These are phyloP conservation scores for Homarus gammarus DNA, from an alignment of 2,888 invertebrate genomes.

Conservation along the genomic window DNA sequence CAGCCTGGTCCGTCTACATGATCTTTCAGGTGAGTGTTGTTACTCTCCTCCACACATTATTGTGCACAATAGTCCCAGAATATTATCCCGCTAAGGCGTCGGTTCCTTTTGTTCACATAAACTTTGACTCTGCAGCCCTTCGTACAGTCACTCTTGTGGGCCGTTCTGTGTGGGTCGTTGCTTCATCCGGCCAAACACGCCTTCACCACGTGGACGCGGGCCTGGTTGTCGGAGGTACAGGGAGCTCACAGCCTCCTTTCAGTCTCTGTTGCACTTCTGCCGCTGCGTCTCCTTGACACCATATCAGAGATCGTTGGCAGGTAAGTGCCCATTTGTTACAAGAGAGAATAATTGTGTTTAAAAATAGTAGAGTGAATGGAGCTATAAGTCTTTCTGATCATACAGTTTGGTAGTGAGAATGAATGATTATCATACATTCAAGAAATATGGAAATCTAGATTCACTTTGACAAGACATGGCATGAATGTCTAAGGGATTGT, in stretches of 20 bases:
- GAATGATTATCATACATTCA: too few relatives aligned
- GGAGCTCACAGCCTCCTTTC: constrained; percentile 80
- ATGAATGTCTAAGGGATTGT: too few relatives aligned
- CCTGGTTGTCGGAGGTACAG: constrained; percentile 84
- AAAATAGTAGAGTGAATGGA: too few relatives aligned
- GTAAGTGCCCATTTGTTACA: constrained; percentile 28
- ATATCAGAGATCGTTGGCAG: constrained; percentile 87
- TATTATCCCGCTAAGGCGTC: neutral
- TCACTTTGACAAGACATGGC: too few relatives aligned
- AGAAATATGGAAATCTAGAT: too few relatives aligned
- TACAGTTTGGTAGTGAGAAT: too few relatives aligned
- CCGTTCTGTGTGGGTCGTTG: constrained; percentile 96
- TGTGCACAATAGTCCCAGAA: neutral
- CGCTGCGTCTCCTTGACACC: constrained; percentile 87
- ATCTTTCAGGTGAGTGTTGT: constrained; percentile 69
- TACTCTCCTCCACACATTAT: too few relatives aligned
- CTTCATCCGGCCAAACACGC: constrained; percentile 96
- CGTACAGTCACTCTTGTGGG: constrained; percentile 96
- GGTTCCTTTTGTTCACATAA: neutral
- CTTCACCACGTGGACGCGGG: constrained; percentile 86
- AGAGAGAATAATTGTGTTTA: too few relatives aligned
- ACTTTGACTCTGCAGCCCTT: constrained; percentile 87
- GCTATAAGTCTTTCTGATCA: too few relatives aligned
- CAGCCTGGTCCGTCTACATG: constrained; percentile 87
- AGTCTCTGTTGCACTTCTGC: constrained; percentile 80